Evolutionary conservation across 2,113 vertebrate species (phyloP).

Genomic region (Chlorodrepanis virens): DNA sequence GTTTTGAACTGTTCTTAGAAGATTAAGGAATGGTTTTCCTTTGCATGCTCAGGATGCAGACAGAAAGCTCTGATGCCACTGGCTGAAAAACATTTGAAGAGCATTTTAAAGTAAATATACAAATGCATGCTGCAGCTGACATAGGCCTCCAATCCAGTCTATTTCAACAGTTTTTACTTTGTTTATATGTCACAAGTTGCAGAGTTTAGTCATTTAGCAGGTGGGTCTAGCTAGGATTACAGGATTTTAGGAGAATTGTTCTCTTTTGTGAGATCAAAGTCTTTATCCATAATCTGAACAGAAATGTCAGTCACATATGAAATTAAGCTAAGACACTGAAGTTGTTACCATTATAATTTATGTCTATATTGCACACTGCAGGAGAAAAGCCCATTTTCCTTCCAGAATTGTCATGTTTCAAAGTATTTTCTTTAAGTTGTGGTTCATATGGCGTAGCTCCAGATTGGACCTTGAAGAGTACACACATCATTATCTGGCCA

Average conservation of each 20-base stretch:
- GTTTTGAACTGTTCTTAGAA: conserved; percentile 26
- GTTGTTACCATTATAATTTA: neutral
- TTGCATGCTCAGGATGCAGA: conserved; percentile 17
- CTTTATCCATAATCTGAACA: neutral
- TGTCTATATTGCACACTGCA: neutral
- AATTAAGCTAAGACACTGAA: neutral
- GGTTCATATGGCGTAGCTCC: neutral
- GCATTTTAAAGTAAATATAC: neutral
- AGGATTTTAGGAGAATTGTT: neutral
- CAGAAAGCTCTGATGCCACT: neutral
- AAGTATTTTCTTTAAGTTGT: neutral
- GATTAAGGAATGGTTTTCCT: conserved; percentile 30
- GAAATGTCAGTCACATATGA: neutral
- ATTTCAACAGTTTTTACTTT: neutral
- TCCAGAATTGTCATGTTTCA: neutral
- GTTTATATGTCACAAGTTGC: neutral
- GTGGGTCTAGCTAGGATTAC: neutral
- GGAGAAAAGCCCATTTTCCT: neutral
- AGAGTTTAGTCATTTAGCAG: neutral
- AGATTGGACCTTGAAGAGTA: neutral
- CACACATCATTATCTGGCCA: rapidly evolving
- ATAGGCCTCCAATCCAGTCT: rapidly evolving
- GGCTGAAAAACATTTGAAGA: neutral
- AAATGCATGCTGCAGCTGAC: neutral
- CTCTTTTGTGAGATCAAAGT: neutral